Evolutionary conservation across 2,888 invertebrate genomes (phyloP).

Genomic region (Lasiommata megera): DNA sequence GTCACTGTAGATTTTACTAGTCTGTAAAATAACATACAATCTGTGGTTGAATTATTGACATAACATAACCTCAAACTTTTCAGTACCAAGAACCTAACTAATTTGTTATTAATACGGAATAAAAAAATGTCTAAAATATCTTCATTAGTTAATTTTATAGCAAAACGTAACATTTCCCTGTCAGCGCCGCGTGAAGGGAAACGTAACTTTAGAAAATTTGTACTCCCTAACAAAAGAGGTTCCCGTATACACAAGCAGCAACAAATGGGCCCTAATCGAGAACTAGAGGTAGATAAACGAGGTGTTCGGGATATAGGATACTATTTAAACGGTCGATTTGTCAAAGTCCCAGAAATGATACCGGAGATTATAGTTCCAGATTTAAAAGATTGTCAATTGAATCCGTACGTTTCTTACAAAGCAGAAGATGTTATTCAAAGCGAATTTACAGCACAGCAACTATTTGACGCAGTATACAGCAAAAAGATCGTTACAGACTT

Average conservation of each 20-base stretch:
- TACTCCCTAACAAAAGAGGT: constrained; percentile 88
- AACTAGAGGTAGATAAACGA: constrained; percentile 85
- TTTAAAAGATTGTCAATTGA: constrained; percentile 89
- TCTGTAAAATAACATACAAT: too few species aligned
- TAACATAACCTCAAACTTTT: neutral
- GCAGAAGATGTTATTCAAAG: constrained; percentile 87
- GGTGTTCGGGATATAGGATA: constrained; percentile 86
- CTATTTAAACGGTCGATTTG: constrained; percentile 76
- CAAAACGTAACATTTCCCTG: constrained; percentile 61
- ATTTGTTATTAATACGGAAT: too few species aligned
- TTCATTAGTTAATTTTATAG: constrained; percentile 52
- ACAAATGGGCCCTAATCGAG: constrained; percentile 81
- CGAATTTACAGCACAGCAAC: constrained; percentile 90
- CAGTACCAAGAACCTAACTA: too few species aligned
- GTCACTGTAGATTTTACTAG: too few species aligned
- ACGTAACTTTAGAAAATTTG: constrained; percentile 91
- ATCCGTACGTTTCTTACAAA: constrained; percentile 97
- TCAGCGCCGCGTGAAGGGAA: constrained; percentile 82
- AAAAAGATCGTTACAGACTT: constrained; percentile 89
- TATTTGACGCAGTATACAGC: constrained; percentile 91
- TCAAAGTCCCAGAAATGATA: constrained; percentile 91
- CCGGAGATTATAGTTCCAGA: constrained; percentile 97
- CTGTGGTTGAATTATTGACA: too few species aligned
- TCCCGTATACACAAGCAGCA: constrained; percentile 83
- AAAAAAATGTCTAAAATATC: constrained; percentile 62